Base-by-base conservation (phyloP, 1,140 invertebrate species). In the Cryptotermes secundus region DNA sequence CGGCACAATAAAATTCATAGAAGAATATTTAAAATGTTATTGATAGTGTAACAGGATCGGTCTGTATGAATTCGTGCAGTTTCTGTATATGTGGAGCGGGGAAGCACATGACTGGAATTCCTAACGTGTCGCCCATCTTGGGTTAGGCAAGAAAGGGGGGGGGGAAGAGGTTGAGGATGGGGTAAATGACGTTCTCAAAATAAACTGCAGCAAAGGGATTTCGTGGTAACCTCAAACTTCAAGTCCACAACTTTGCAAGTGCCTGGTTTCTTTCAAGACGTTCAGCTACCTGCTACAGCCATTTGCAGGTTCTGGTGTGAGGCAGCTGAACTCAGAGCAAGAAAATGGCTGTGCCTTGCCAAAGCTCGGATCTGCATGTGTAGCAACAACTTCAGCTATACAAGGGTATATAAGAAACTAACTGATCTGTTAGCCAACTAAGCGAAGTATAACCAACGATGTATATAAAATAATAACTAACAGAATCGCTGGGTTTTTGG, bases 241-340 rank as follows among this genome's bases (percentile, higher is more conserved):
- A 72, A 72, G 59, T 72, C 59, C 59, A 72, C n/a, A 72, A 72
- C 59, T 72, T 72, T 72, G 59, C 59, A 72, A 72, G 59, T 72
- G 6, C 4, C 59, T 31, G n/a, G 59, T n/a, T 72, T 72, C 59
- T 72, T 72, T 49, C 16, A 72, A 72, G 59, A 31, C 59, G 26
- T 72, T 72, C 59, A 31, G 59, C 26, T 72, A 72, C 59, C 59
- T 72, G n/a, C 59, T 72, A 31, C 26, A 72, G 59, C 59, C 59
- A 72, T 72, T 72, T 72, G 26, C 59, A 72, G 45, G 14, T 49
- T 1, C 16, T 49, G 45, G 45, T 22, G 45, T 49, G 45, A 49
- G 45, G 1, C 14, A n/a, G 59, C 59, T 31, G 59, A 72, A 72
- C 45, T 49, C 22, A 3, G 14, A 14, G n/a, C 26, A 14, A 72